These are phyloP conservation scores for Lepilemur ruficaudatus DNA, from an alignment of 2,797 vertebrate species.

Conservation along the genomic window DNA sequence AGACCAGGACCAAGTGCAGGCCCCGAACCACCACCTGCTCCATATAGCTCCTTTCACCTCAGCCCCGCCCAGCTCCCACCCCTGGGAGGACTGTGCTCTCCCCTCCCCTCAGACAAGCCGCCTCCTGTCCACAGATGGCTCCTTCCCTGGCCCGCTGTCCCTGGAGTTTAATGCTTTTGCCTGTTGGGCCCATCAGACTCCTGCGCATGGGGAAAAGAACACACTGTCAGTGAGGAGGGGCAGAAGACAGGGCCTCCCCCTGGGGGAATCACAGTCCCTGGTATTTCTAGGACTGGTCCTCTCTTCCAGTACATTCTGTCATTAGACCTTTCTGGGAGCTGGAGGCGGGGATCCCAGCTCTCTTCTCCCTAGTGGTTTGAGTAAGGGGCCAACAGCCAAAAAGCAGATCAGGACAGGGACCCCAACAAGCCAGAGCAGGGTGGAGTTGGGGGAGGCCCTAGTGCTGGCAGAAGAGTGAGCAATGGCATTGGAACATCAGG, in stretches of 20 bases:
- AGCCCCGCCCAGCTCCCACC: background rate
- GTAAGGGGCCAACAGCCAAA: background rate
- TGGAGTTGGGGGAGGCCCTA: background rate
- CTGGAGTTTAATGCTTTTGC: background rate
- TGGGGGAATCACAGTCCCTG: background rate
- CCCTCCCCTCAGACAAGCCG: background rate
- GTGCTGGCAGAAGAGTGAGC: background rate
- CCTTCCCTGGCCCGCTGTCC: background rate
- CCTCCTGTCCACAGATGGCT: constrained; percentile 3
- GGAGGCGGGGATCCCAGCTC: background rate
- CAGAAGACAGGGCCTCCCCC: background rate
- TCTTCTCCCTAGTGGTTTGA: background rate
- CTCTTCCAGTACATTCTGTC: background rate
- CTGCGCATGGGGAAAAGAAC: fast-evolving
- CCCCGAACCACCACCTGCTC: background rate
- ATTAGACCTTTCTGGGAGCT: background rate
- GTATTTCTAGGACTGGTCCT: background rate
- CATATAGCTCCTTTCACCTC: background rate
- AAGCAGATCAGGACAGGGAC: background rate
- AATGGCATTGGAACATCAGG: background rate
- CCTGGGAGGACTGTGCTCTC: background rate
- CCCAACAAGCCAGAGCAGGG: background rate
- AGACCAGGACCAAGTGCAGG: background rate
- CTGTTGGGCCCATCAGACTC: background rate
- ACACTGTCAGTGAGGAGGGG: background rate